These are phyloP conservation scores for Cyprinella venusta DNA, from an alignment of 2,797 vertebrate genomes.

Conservation along the genomic window DNA sequence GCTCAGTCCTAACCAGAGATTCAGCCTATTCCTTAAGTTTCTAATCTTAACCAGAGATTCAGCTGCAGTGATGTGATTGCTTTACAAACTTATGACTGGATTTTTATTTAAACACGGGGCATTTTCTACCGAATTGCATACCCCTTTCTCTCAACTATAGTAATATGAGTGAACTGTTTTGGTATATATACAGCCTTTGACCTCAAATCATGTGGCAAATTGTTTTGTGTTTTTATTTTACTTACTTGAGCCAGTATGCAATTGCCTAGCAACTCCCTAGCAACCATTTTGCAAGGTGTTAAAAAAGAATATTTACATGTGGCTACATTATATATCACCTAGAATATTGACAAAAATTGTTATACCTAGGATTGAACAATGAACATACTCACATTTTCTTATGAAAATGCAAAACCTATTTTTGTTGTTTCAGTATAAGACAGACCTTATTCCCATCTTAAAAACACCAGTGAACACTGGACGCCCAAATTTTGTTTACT, in stretches of 20 bases:
- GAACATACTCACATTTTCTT: background rate
- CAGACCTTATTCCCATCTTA: slow-evolving; percentile 80
- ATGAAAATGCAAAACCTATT: background rate
- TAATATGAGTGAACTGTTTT: background rate
- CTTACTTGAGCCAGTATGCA: background rate
- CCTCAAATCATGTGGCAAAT: background rate
- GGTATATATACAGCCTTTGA: background rate
- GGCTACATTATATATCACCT: background rate
- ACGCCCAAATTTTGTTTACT: slow-evolving; percentile 81
- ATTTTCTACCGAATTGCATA: too few relatives aligned
- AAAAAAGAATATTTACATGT: too few relatives aligned
- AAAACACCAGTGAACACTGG: slow-evolving; percentile 71
- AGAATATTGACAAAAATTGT: background rate
- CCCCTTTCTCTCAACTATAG: background rate
- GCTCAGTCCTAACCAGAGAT: background rate
- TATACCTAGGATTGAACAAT: background rate
- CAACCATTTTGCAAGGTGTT: background rate
- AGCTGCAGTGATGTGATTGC: background rate
- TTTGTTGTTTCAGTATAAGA: slow-evolving; percentile 82
- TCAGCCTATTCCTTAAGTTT: too few relatives aligned
- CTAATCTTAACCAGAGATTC: background rate
- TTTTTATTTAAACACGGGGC: background rate
- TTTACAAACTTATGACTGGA: background rate
- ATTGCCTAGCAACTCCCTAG: background rate
- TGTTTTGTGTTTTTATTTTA: background rate